These are phyloP conservation scores for Timandra comae DNA, from an alignment of 2,888 invertebrate genomes.

Conservation along the genomic window DNA sequence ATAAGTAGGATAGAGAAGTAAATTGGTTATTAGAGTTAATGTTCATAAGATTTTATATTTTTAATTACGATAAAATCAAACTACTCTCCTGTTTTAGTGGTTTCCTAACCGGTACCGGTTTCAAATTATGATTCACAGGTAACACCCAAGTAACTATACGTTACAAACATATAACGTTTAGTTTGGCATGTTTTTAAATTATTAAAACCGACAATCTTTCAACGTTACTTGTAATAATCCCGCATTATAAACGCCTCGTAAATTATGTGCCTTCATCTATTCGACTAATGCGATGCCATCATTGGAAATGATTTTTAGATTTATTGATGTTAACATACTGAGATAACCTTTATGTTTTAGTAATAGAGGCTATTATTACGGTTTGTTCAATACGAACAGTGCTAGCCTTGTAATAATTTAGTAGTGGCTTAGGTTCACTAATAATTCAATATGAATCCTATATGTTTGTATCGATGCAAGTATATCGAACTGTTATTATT, in stretches of 20 bases:
- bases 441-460: no score
- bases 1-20: no score
- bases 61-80: not conserved
- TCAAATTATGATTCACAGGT: slow-evolving; percentile 18
- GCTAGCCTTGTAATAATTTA: no score
- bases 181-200: slow-evolving; percentile 40
- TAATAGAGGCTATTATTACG: not conserved
- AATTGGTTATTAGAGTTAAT: no score
- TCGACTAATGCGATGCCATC: slow-evolving; percentile 30
- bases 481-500: no score
- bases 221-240: slow-evolving; percentile 29
- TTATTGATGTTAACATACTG: slow-evolving; percentile 9
- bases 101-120: not conserved
- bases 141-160: slow-evolving; percentile 11
- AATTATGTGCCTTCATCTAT: slow-evolving; percentile 48
- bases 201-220: slow-evolving; percentile 40
- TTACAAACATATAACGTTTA: slow-evolving; percentile 22
- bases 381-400: no score
- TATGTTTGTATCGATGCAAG: no score
- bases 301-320: slow-evolving; percentile 19
- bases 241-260: slow-evolving; percentile 55
- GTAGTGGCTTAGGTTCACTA: no score
- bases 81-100: no score
- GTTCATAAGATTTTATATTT: no score
- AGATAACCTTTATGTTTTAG: not conserved